These are phyloP conservation scores for Sycon ciliatum DNA, from an alignment of 37 sponge, comb jelly and placozoan species.

Conservation along the genomic window DNA sequence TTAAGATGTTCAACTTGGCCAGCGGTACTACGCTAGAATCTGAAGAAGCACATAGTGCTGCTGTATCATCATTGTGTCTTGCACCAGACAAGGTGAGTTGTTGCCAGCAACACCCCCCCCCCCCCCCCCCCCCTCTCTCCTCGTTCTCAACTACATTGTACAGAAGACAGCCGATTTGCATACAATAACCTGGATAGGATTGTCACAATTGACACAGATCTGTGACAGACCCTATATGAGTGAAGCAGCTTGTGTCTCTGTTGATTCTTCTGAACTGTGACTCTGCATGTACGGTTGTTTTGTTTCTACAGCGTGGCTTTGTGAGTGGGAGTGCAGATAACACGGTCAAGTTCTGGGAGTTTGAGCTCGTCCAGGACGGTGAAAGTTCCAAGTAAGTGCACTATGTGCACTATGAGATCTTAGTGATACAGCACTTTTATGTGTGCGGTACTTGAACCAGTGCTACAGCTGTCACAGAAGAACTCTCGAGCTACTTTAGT, in stretches of 20 bases:
- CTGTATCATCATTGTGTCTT: constrained; percentile 67
- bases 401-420: neutral
- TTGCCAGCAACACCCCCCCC: too few relatives aligned
- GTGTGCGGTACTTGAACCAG: too few relatives aligned
- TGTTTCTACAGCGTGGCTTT: constrained; percentile 69
- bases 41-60: constrained; percentile 51
- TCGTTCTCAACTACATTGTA: too few relatives aligned
- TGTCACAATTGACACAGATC: neutral
- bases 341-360: constrained; percentile 87
- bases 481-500: too few relatives aligned
- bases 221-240: neutral
- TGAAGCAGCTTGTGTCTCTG: neutral
- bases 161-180: too few relatives aligned
- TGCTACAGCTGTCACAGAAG: too few relatives aligned
- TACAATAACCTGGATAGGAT: too few relatives aligned
- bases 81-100: constrained; percentile 46
- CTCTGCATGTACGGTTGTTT: neutral
- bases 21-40: constrained; percentile 47
- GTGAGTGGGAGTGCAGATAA: constrained; percentile 80
- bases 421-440: too few relatives aligned
- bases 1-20: constrained; percentile 70
- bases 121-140: too few relatives aligned
- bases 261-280: constrained; percentile 16
- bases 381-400: constrained; percentile 22
- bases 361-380: constrained; percentile 55